Conservation (phyloP, 92 coral and sea anemone species). For the Pocillopora meandrina region DNA sequence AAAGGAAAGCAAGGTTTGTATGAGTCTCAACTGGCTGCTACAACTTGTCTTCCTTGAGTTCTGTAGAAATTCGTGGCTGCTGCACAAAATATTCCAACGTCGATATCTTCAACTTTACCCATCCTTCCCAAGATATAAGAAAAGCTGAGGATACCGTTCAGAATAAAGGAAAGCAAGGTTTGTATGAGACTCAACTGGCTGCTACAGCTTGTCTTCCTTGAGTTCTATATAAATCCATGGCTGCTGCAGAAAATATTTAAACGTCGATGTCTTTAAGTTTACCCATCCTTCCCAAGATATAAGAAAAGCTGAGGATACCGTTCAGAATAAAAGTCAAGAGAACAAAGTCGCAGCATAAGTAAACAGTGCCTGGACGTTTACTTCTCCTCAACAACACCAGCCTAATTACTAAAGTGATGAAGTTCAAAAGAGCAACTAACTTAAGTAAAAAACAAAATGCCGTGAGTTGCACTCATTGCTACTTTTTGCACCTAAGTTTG, state of each 20-base stretch:
- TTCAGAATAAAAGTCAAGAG: conserved; percentile 31
- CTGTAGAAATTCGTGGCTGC: conserved; percentile 89
- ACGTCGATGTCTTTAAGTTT: conserved; percentile 87
- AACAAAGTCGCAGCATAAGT: not conserved
- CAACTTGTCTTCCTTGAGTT: conserved; percentile 66
- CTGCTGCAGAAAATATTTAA: conserved; percentile 83
- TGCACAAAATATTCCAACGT: conserved; percentile 79
- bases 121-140: conserved; percentile 90
- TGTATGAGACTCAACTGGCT: not conserved
- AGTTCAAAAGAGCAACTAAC: not conserved
- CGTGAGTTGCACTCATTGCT: too few relatives aligned
- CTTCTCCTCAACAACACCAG: not conserved
- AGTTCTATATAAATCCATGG: conserved; percentile 82
- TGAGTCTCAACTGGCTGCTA: not conserved
- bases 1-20: not conserved
- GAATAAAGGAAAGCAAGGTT: too few relatives aligned
- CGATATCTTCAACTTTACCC: conserved; percentile 88
- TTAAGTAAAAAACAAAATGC: not conserved
- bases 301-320: conserved; percentile 73
- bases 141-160: conserved; percentile 74
- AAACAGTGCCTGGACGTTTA: not conserved
- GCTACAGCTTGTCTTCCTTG: conserved; percentile 58
- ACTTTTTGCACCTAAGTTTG: not conserved
- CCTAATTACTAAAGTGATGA: too few relatives aligned
- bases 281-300: conserved; percentile 90